Conservation (phyloP, 2,888 invertebrate genomes). For the Andrena bicolor region DNA sequence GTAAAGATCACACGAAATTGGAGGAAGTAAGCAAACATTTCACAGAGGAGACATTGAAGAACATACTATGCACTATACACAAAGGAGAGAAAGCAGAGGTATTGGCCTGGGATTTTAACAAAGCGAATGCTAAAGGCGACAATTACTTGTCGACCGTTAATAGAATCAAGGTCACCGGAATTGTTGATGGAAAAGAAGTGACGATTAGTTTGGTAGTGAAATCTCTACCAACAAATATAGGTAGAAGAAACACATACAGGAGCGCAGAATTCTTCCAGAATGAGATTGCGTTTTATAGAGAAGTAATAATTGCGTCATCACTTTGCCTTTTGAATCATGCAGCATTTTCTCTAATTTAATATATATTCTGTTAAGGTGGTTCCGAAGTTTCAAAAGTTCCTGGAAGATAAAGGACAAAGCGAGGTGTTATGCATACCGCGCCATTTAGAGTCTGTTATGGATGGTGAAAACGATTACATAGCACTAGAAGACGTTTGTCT, state of each 20-base stretch:
- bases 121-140: conserved; percentile 88
- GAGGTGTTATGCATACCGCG: conserved; percentile 75
- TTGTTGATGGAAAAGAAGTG: conserved; percentile 78
- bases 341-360: not conserved
- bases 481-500: conserved; percentile 83
- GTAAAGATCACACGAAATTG: conserved; percentile 58
- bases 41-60: conserved; percentile 83
- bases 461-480: conserved; percentile 85
- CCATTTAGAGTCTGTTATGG: conserved; percentile 80
- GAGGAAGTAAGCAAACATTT: conserved; percentile 80
- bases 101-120: conserved; percentile 84
- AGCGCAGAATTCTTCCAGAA: conserved; percentile 90
- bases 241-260: conserved; percentile 88
- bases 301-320: conserved; percentile 66
- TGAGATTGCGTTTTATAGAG: conserved; percentile 89
- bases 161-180: conserved; percentile 87
- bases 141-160: conserved; percentile 89
- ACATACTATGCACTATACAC: conserved; percentile 82
- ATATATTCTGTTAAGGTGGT: conserved; percentile 73
- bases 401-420: conserved; percentile 70
- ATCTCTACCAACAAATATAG: conserved; percentile 88
- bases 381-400: conserved; percentile 76
- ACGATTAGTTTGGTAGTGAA: conserved; percentile 88
- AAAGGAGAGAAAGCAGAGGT: conserved; percentile 79
- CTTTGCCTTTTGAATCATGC: not conserved